Evolutionary conservation across 1,140 invertebrate species (phyloP).

Genomic region (Harpegnathos saltator): DNA sequence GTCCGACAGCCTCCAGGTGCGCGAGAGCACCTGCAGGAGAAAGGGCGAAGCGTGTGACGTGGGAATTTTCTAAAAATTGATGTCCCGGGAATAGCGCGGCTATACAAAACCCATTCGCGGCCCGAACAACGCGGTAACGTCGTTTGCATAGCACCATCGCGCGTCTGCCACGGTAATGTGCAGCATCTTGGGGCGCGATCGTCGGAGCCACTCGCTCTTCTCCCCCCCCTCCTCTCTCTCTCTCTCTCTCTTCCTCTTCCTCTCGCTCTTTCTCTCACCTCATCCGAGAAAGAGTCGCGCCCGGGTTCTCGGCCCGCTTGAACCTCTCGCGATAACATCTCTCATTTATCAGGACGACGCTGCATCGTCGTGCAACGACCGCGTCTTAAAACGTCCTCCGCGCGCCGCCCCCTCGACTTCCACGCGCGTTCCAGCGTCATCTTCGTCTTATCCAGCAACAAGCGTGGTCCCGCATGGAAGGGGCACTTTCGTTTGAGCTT

Average conservation of each 20-base stretch:
- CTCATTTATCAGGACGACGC: slow-evolving; percentile 72
- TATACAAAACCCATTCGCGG: slow-evolving; percentile 55
- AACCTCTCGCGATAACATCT: slow-evolving; percentile 71
- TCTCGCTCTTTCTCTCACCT: slow-evolving; percentile 17
- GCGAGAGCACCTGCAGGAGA: background rate
- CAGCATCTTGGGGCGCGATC: slow-evolving; percentile 69
- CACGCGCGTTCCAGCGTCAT: slow-evolving; percentile 60
- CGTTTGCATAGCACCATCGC: slow-evolving; percentile 65
- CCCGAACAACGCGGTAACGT: slow-evolving; percentile 54
- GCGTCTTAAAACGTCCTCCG: slow-evolving; percentile 67
- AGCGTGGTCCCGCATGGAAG: background rate
- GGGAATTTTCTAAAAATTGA: slow-evolving; percentile 60
- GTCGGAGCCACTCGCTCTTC: slow-evolving; percentile 62
- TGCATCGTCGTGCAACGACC: slow-evolving; percentile 70
- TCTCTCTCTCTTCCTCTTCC: background rate
- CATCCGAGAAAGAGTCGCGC: slow-evolving; percentile 65
- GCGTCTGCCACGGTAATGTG: slow-evolving; percentile 63
- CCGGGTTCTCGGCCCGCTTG: slow-evolving; percentile 31
- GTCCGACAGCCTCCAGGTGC: background rate
- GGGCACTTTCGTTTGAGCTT: slow-evolving; percentile 37
- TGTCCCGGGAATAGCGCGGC: slow-evolving; percentile 38
- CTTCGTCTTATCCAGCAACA: slow-evolving; percentile 54
- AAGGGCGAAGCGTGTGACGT: slow-evolving; percentile 17
- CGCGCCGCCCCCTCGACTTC: slow-evolving; percentile 34
- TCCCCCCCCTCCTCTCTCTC: background rate